These are phyloP conservation scores for Drosophila pseudotalamancana DNA, from an alignment of 2,888 invertebrate species.

Conservation along the genomic window DNA sequence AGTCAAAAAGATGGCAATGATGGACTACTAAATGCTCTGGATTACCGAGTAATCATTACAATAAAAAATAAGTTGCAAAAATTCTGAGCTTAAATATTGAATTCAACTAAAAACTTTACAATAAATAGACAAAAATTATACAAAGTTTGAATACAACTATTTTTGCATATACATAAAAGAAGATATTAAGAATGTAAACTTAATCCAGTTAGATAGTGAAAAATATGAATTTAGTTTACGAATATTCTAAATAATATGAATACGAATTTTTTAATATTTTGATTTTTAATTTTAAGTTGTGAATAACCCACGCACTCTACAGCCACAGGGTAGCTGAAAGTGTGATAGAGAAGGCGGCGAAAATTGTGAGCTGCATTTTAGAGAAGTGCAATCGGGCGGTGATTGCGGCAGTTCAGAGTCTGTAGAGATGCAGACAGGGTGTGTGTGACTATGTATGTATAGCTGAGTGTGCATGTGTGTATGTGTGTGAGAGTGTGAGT, in stretches of 20 bases:
- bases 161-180: too few species aligned
- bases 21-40: constrained; percentile 1
- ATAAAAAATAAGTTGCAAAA: too few species aligned
- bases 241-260: too few species aligned
- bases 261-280: too few species aligned
- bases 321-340: constrained; percentile 25
- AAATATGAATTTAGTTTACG: too few species aligned
- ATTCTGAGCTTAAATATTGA: too few species aligned
- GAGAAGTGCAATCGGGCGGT: constrained; percentile 48
- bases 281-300: neutral
- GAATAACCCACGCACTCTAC: neutral
- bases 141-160: too few species aligned
- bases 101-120: too few species aligned
- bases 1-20: neutral
- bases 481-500: neutral
- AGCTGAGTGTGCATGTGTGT: constrained; percentile 11
- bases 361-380: constrained; percentile 63
- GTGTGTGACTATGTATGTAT: constrained; percentile 1
- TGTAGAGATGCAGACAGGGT: constrained; percentile 8
- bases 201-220: too few species aligned
- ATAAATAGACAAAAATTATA: too few species aligned
- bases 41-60: neutral
- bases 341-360: constrained; percentile 23
- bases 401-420: constrained; percentile 26
- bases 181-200: too few species aligned